Conservation (phyloP, 2,113 vertebrate genomes). For the Xenopus laevis region DNA sequence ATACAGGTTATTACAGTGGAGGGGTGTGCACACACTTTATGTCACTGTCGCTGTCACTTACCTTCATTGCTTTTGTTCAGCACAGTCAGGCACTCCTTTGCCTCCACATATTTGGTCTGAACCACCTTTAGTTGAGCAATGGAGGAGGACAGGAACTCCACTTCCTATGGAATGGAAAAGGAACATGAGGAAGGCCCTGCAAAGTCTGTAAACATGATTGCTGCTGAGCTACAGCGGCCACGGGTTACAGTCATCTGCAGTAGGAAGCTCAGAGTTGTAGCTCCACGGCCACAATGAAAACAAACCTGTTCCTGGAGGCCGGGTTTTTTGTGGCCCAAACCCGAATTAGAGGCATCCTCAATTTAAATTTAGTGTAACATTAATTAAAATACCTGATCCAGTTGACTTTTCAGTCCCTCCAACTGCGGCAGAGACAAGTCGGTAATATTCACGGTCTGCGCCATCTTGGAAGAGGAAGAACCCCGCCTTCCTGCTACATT, state of each 20-base stretch:
- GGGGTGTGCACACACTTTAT: too few relatives aligned
- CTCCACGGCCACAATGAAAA: too few relatives aligned
- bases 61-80: conserved; percentile 82
- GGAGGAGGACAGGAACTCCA: conserved; percentile 89
- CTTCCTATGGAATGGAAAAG: conserved; percentile 65
- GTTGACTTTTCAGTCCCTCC: conserved; percentile 82
- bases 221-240: too few relatives aligned
- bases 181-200: too few relatives aligned
- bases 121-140: conserved; percentile 88
- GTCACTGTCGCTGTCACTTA: conserved; percentile 41
- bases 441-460: conserved; percentile 77
- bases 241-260: too few relatives aligned
- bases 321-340: too few relatives aligned
- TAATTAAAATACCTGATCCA: conserved; percentile 72
- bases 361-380: too few relatives aligned
- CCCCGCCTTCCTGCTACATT: not conserved
- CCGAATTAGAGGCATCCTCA: too few relatives aligned
- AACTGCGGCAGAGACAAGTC: conserved; percentile 81
- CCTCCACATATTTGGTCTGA: conserved; percentile 89
- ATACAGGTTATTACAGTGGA: not conserved
- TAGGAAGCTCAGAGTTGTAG: too few relatives aligned
- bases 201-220: too few relatives aligned
- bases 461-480: conserved; percentile 69
- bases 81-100: conserved; percentile 84
- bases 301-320: too few relatives aligned